Base-by-base conservation (phyloP, 1,140 invertebrate genomes). In the Elymnias hypermnestra region DNA sequence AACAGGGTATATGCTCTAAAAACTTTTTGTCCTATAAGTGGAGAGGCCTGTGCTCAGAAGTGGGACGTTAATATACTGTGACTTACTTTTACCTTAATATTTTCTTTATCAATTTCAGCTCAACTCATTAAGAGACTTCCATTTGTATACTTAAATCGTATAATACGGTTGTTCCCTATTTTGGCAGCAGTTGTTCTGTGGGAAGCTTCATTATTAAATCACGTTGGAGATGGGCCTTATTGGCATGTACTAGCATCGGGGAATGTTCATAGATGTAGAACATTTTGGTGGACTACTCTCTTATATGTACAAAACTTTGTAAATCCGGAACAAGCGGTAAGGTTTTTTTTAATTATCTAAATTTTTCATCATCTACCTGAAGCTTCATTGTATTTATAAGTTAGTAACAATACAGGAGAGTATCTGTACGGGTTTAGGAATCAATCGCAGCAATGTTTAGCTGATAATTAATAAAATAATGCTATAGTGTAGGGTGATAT, bases 141-240 rank as follows among this genome's bases (percentile, higher is more conserved):
- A 9, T 18, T 71, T 3, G 72, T 76, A 29, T 91, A 90, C 46
- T 56, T 91, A 33, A 86, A 87, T 63, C 76, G 88, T 7, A 79
- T 88, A 2, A 58, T 88, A 3, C 87, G 89, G 3, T 72, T 92
- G 52, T 91, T 90, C 0, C 90, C 91, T 0, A 63, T 90, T 5
- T 81, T 91, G 21, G 89, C 87, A 12, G 79, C 88, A 0, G 72
- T 87, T 0, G 61, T 91, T 2, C 70, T 90, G 8, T 82, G 89
- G 2, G 87, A 87, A 38, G 81, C 87, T 28, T 87, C 88, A 1
- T 61, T 90, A 2, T 76, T 87, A n/a, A 75, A 86, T 28, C 89
- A 88, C 44, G 42, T 91, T 0, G 84, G 87, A 1, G 85, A 86
- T 26, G 91, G 91, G 1, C 90, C 91, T n/a, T 70, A 83, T 39